phyloP scores from a whole-genome alignment of 2,888 invertebrate genomes.

The Drosophila maculinotata region DNA sequence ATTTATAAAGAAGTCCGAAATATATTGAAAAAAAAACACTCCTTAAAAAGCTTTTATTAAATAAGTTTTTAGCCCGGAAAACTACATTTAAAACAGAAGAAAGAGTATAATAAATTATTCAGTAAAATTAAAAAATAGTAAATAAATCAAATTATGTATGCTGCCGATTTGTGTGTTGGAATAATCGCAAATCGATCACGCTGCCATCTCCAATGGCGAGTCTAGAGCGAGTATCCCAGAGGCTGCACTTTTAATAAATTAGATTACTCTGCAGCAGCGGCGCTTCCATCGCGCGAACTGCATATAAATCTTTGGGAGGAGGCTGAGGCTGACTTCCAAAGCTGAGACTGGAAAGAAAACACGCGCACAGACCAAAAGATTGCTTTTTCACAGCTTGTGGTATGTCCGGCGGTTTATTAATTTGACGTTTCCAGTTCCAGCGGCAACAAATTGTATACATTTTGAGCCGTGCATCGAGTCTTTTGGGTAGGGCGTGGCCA shows the following conservation, averaged over 20 bases:
- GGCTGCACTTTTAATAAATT: constrained; percentile 80
- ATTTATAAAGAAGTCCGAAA: too few species aligned
- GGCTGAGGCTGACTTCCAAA: constrained; percentile 29
- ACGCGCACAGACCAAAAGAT: constrained; percentile 64
- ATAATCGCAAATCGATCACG: not conserved
- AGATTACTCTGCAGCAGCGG: constrained; percentile 62
- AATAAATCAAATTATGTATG: too few species aligned
- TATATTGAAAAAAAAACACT: too few species aligned
- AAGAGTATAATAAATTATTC: too few species aligned
- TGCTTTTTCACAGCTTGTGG: constrained; percentile 78
- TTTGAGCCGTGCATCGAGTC: constrained; percentile 26
- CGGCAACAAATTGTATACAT: constrained; percentile 72
- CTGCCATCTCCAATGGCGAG: not conserved
- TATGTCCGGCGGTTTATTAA: constrained; percentile 78
- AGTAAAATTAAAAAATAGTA: too few species aligned
- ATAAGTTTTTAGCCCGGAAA: too few species aligned
- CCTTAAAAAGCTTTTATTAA: too few species aligned
- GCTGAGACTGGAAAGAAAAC: constrained; percentile 11
- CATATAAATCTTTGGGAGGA: constrained; percentile 67
- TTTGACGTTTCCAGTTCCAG: constrained; percentile 74
- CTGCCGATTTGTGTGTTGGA: too few species aligned
- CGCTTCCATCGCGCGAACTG: constrained; percentile 72
- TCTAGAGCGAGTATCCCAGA: constrained; percentile 20
- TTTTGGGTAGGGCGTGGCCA: constrained; percentile 36
- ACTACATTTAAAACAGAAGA: too few species aligned